A percentile compares a stretch with the other conserved stretches of the same genome.
Conservation (phyloP, 2,797 vertebrate species). For the Brachymystax lenok region DNA sequence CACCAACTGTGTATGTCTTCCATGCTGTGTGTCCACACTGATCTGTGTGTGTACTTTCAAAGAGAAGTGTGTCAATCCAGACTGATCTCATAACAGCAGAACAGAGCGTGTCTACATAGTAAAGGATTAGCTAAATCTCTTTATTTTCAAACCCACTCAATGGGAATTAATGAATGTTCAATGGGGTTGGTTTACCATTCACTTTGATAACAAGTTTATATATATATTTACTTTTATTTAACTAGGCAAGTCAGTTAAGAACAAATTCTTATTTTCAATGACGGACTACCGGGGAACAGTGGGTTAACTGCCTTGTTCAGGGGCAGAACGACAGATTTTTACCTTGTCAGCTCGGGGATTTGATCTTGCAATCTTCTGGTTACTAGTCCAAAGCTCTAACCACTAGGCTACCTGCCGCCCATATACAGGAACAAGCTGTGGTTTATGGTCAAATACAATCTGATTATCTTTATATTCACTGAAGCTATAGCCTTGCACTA, state of each 20-base stretch:
- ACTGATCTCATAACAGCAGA: constrained; percentile 14
- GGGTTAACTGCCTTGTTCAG: no score
- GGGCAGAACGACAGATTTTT: no score
- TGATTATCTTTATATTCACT: background rate
- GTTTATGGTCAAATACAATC: background rate
- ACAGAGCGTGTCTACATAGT: constrained; percentile 10
- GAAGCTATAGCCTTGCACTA: background rate
- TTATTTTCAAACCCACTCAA: background rate
- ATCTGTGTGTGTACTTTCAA: background rate
- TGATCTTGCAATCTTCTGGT: no score
- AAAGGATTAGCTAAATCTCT: constrained; percentile 23
- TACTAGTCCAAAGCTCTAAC: no score
- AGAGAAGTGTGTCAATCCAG: background rate
- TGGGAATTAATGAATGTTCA: no score
- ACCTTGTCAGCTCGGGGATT: no score
- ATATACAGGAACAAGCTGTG: background rate
- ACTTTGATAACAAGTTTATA: background rate
- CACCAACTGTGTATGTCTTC: constrained; percentile 7
- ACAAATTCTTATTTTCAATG: no score
- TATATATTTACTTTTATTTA: background rate
- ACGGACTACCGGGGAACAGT: no score
- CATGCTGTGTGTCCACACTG: background rate
- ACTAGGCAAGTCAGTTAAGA: no score
- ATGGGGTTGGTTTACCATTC: background rate
- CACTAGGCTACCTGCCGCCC: no score